phyloP scores from a whole-genome alignment of 1,140 invertebrate genomes.

The Zaprionus gabonicus region DNA sequence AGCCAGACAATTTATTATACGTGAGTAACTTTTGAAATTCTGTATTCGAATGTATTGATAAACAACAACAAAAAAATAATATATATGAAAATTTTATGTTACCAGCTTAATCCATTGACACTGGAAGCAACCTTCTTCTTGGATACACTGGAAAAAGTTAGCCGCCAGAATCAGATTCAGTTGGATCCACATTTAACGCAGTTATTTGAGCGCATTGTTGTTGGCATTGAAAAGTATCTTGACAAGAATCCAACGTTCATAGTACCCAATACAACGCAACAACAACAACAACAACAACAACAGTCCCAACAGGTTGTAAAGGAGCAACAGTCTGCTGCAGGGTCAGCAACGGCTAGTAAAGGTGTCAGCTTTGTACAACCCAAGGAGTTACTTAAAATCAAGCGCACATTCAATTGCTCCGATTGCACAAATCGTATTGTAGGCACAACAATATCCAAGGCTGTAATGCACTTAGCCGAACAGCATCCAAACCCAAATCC shows the following conservation, averaged over 20 bases:
- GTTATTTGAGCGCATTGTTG: conserved; percentile 61
- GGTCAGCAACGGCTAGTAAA: background rate
- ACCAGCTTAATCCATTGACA: conserved; percentile 72
- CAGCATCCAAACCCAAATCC: conserved; percentile 61
- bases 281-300: conserved; percentile 4
- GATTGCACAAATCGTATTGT: conserved; percentile 59
- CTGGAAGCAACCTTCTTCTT: conserved; percentile 70
- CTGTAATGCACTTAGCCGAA: conserved; percentile 63
- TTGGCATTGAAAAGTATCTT: conserved; percentile 67
- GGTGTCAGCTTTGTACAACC: conserved; percentile 53
- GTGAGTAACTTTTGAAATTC: conserved; percentile 41
- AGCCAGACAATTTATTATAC: conserved; percentile 46
- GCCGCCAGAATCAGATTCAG: conserved; percentile 33
- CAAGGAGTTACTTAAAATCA: conserved; percentile 57
- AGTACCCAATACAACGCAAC: conserved; percentile 28
- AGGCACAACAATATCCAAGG: conserved; percentile 61
- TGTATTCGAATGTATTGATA: background rate
- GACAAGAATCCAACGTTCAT: conserved; percentile 61
- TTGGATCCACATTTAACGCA: conserved; percentile 62
- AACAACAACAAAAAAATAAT: background rate
- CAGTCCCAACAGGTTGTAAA: background rate
- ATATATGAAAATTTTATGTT: conserved; percentile 3
- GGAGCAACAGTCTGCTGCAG: conserved; percentile 10
- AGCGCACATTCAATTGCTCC: conserved; percentile 63
- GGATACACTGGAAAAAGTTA: conserved; percentile 53